Evolutionary conservation across 2,113 vertebrate genomes (phyloP).

Genomic region (Chlorodrepanis virens): DNA sequence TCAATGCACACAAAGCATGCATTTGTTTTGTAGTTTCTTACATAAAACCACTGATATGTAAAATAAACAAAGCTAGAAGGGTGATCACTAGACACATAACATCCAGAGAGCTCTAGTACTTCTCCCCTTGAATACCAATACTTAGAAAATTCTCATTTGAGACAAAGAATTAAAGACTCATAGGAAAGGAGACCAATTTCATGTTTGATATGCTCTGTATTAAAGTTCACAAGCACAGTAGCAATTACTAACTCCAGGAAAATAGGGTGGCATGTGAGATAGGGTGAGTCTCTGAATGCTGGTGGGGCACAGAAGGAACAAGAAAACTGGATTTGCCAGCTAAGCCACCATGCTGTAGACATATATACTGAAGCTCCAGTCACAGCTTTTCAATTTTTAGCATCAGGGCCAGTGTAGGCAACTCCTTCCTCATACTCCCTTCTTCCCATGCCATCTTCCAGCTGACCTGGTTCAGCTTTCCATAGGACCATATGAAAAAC

Average conservation of each 20-base stretch:
- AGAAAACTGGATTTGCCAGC: background rate
- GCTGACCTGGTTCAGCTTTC: background rate
- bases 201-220: background rate
- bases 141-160: background rate
- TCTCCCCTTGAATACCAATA: background rate
- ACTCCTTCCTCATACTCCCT: background rate
- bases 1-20: background rate
- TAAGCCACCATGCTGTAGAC: background rate
- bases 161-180: background rate
- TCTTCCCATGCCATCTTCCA: background rate
- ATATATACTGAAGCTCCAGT: background rate
- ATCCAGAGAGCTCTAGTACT: background rate
- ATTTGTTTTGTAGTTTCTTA: background rate
- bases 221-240: background rate
- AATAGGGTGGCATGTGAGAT: fast-evolving
- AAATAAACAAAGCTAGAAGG: background rate
- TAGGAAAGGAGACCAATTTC: background rate
- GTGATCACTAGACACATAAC: background rate
- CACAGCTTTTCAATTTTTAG: background rate
- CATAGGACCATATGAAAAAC: background rate
- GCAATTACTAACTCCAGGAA: background rate
- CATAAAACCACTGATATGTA: fast-evolving
- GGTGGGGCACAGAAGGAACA: background rate
- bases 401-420: background rate
- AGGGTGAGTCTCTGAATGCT: background rate